Evolutionary conservation across 2,888 invertebrate species (phyloP).

Genomic region (Chymomyza fuscimana): DNA sequence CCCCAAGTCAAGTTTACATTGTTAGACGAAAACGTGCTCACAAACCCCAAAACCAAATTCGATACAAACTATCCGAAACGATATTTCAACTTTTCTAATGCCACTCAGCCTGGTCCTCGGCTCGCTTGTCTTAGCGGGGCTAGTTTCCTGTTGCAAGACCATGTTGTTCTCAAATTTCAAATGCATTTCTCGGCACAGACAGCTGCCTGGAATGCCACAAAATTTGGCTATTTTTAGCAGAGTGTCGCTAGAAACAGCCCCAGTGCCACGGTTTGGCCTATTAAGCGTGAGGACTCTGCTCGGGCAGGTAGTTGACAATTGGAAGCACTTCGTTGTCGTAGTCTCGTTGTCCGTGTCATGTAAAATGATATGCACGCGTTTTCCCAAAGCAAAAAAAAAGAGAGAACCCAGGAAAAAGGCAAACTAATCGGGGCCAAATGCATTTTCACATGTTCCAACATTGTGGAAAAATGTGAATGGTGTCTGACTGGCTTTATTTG

Average conservation of each 20-base stretch:
- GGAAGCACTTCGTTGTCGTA: not conserved
- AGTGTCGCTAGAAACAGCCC: not conserved
- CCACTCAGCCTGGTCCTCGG: not conserved
- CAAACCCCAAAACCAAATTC: conserved; percentile 5
- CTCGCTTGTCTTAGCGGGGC: not conserved
- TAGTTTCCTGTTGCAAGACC: conserved; percentile 1
- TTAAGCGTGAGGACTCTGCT: not conserved
- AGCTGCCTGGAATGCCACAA: not conserved
- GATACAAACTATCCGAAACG: conserved; percentile 1
- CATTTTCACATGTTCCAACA: conserved; percentile 26
- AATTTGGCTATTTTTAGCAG: conserved; percentile 2
- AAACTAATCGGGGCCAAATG: conserved; percentile 14
- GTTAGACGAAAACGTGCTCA: conserved; percentile 1
- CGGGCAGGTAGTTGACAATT: conserved; percentile 5
- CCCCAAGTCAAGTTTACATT: conserved; percentile 1
- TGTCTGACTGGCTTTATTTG: conserved; percentile 4
- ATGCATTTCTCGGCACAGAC: conserved; percentile 6
- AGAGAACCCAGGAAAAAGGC: conserved; percentile 1
- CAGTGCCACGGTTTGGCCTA: not conserved
- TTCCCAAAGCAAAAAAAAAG: not conserved
- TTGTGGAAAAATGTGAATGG: not conserved
- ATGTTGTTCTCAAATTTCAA: conserved; percentile 1
- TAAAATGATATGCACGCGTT: not conserved
- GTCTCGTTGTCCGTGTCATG: not conserved
- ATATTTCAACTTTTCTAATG: not conserved